phyloP scores from a whole-genome alignment of 2,888 invertebrate species.

The Ichneumon xanthorius region DNA sequence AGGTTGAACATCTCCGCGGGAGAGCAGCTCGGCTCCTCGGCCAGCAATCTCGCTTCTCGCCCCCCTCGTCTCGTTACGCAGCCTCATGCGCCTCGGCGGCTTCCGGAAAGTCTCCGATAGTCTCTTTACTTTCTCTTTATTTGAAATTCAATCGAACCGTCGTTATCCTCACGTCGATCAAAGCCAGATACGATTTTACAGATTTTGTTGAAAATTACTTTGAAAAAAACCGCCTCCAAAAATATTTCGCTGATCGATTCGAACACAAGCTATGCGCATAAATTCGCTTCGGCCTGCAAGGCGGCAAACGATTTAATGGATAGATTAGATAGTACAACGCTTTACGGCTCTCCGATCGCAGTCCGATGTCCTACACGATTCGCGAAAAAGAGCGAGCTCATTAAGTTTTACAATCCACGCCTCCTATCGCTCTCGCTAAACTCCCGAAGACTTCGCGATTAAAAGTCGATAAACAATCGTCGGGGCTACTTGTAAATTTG shows the following conservation, averaged over 20 bases:
- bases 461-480: not conserved
- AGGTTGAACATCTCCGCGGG: constrained; percentile 36
- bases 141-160: not conserved
- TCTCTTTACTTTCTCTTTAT: not conserved
- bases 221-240: not conserved
- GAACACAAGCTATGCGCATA: not conserved
- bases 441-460: not conserved
- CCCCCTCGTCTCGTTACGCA: constrained; percentile 12
- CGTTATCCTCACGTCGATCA: not conserved
- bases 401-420: not conserved
- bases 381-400: not conserved
- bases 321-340: not conserved
- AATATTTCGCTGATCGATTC: not conserved
- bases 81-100: not conserved
- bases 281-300: not conserved
- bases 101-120: constrained; percentile 3
- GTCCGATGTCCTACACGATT: not conserved
- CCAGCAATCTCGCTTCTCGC: constrained; percentile 9
- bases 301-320: constrained; percentile 9
- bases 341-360: not conserved
- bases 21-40: not conserved
- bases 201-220: not conserved
- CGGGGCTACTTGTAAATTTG: not conserved
- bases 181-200: not conserved
- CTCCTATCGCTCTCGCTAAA: not conserved